phyloP scores from a whole-genome alignment of 2,797 vertebrate species.

The Sciaenops ocellatus region DNA sequence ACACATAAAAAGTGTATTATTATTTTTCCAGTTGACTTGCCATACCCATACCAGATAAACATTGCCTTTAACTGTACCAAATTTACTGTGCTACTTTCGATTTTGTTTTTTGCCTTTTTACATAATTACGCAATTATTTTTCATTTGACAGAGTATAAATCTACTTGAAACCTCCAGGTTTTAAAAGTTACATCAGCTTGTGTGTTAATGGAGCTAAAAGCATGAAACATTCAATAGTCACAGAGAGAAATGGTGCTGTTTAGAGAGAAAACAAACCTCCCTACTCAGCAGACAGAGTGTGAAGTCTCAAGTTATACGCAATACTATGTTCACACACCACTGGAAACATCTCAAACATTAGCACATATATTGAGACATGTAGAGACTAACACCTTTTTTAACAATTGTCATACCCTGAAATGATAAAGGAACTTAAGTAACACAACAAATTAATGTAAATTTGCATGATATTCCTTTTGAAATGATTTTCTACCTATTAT shows the following conservation, averaged over 20 bases:
- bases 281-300: not conserved
- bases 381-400: not conserved
- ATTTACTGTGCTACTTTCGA: not conserved
- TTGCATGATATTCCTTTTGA: not conserved
- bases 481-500: not conserved
- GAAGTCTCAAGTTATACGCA: not conserved
- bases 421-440: not conserved
- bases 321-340: no score
- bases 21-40: slow-evolving; percentile 1
- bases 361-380: no score
- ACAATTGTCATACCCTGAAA: not conserved
- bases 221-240: not conserved
- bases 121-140: not conserved
- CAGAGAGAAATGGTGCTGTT: not conserved
- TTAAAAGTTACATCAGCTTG: not conserved
- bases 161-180: not conserved
- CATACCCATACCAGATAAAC: not conserved
- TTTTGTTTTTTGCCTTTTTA: not conserved
- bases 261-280: not conserved
- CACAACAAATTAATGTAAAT: not conserved
- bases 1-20: not conserved
- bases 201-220: not conserved
- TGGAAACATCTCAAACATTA: no score
- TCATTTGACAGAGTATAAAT: not conserved
- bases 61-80: not conserved